phyloP scores from a whole-genome alignment of 1,140 invertebrate genomes.

The Brachionus manjavacas region DNA sequence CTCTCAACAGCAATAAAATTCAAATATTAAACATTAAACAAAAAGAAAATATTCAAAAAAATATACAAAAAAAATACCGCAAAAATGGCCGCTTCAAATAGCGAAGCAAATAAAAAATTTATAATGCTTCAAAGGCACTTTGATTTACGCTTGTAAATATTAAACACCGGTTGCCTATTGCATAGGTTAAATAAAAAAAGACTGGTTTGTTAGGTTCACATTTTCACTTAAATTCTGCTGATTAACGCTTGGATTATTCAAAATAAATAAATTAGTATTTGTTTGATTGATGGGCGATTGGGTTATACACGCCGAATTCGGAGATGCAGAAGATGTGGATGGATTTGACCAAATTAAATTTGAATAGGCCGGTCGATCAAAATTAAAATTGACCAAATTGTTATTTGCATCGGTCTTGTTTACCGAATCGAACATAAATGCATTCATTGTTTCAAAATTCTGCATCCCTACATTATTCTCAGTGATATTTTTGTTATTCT shows the following conservation, averaged over 20 bases:
- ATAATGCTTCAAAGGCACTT: not conserved
- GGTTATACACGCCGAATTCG: not conserved
- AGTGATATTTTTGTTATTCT: not conserved
- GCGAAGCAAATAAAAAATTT: not conserved
- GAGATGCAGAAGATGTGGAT: not conserved
- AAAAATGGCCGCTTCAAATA: not conserved
- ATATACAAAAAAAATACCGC: not conserved
- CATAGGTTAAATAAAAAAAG: constrained; percentile 20
- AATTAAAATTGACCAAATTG: not conserved
- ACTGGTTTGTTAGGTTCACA: not conserved
- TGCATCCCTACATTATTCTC: not conserved
- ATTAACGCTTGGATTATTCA: not conserved
- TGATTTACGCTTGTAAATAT: not conserved
- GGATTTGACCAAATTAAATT: not conserved
- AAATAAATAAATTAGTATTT: constrained; percentile 5
- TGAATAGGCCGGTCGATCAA: not conserved
- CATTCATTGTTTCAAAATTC: not conserved
- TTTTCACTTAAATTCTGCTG: not conserved
- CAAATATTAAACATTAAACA: not conserved
- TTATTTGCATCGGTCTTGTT: not conserved
- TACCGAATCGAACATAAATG: not conserved
- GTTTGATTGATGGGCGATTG: constrained; percentile 19
- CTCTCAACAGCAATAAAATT: not conserved
- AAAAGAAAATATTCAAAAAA: not conserved
- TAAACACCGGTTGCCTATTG: not conserved